Percentiles rank a stretch among this genome's conserved stretches.
These are phyloP conservation scores for Troides aeacus DNA, from an alignment of 2,888 invertebrate genomes.

Conservation along the genomic window DNA sequence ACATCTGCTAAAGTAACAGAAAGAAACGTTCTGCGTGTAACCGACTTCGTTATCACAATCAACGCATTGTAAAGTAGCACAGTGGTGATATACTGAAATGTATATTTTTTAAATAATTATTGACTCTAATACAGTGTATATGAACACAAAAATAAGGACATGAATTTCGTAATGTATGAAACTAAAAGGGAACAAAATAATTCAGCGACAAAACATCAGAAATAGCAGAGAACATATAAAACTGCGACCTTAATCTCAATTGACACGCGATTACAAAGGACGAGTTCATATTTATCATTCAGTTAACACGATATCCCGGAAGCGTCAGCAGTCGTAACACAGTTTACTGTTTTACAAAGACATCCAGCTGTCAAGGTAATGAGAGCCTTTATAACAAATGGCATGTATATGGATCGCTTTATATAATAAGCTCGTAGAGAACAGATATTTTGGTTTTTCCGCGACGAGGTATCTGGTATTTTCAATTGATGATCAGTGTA, in stretches of 20 bases:
- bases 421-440: slow-evolving; percentile 27
- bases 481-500: slow-evolving; percentile 4
- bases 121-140: not conserved
- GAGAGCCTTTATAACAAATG: slow-evolving; percentile 44
- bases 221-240: slow-evolving; percentile 21
- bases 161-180: not conserved
- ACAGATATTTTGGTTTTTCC: slow-evolving; percentile 17
- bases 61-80: not conserved
- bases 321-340: slow-evolving; percentile 44
- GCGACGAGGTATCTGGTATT: not conserved
- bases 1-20: slow-evolving; percentile 25
- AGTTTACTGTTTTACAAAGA: slow-evolving; percentile 51
- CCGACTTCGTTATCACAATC: slow-evolving; percentile 31
- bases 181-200: not conserved
- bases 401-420: slow-evolving; percentile 35
- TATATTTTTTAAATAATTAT: not conserved
- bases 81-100: not conserved
- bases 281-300: slow-evolving; percentile 57
- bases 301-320: slow-evolving; percentile 68
- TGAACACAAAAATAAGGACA: not conserved
- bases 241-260: slow-evolving; percentile 59
- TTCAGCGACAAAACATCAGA: slow-evolving; percentile 5
- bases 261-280: slow-evolving; percentile 50
- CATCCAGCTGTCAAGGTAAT: slow-evolving; percentile 55
- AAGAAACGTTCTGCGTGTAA: slow-evolving; percentile 29